Evolutionary conservation across 2,888 invertebrate genomes (phyloP).

Genomic region (Apoda limacodes): DNA sequence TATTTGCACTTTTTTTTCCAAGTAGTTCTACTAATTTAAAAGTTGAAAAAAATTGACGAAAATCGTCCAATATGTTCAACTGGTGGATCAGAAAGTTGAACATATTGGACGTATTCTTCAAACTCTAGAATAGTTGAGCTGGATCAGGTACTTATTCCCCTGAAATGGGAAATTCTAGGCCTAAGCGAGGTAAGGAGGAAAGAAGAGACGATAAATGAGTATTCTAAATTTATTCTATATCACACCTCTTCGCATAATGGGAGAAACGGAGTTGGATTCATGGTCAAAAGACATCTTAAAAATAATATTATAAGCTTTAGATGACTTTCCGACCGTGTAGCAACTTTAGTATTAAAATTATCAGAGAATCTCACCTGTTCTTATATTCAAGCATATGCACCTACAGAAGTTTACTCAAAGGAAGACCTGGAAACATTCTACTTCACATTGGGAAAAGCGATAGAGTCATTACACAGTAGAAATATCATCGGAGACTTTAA

Average conservation of each 20-base stretch:
- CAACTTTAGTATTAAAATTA: background rate
- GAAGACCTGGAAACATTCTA: background rate
- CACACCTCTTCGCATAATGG: conserved; percentile 6
- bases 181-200: conserved; percentile 11
- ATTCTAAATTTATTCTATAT: conserved; percentile 11
- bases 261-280: conserved; percentile 14
- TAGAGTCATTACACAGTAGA: too few species aligned
- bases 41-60: too few species aligned
- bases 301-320: background rate
- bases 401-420: background rate
- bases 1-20: too few species aligned
- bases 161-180: conserved; percentile 15
- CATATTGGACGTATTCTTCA: too few species aligned
- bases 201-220: conserved; percentile 12
- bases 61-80: too few species aligned
- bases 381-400: background rate
- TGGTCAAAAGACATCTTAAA: background rate
- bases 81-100: too few species aligned
- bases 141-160: too few species aligned
- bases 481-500: background rate
- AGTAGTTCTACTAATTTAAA: too few species aligned
- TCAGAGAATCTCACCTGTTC: background rate
- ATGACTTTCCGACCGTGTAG: background rate
- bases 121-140: too few species aligned
- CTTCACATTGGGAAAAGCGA: background rate